Evolutionary conservation across 2,888 invertebrate genomes (phyloP), one percentile per base, ranked within the genome.

Genomic region (Sipha maydis): DNA sequence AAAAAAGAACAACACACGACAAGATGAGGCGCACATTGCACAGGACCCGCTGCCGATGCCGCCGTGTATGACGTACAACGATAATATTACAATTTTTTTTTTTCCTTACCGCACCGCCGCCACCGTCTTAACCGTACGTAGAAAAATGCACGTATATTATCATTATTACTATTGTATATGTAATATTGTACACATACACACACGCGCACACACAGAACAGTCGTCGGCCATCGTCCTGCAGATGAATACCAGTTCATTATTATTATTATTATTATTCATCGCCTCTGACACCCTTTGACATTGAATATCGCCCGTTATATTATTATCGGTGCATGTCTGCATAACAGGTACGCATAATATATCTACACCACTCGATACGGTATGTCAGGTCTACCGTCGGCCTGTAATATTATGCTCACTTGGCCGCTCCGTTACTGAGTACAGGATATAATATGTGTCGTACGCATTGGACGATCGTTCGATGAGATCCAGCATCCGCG

Each of bases 231-330:
- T 71, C 71, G 71, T 28, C 28, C 61, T 25, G 31, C 31, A 41
- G 80, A 54, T 41, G 80, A 80, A 80, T 67, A 69, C 80, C 41
- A 80, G 80, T 67, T 80, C 80, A 19, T 80, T 69, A 80, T 80
- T 67, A 67, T 67, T 67, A n/a, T 67, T 25, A 73, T 34, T 31
- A 78, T 78, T 80, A 80, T 80, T 80, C 67, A 41, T 69, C 80
- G 80, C 80, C 61, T 80, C 67, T n/a, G n/a, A 80, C 80, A 80
- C 41, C 41, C 67, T 69, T 67, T 80, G 41, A 80, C 80, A 41
- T 38, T 38, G 7, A 28, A 28, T 69, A 31, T 25, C 21, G 61
- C 21, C 5, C 61, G 61, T 61, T 61, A 25, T 25, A 5, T 21
- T 61, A 25, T 61, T 61, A 8, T 61, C 61, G 61, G 3, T 25